Conservation (phyloP, 2,888 invertebrate genomes). For the Pristionchus japonicus region DNA sequence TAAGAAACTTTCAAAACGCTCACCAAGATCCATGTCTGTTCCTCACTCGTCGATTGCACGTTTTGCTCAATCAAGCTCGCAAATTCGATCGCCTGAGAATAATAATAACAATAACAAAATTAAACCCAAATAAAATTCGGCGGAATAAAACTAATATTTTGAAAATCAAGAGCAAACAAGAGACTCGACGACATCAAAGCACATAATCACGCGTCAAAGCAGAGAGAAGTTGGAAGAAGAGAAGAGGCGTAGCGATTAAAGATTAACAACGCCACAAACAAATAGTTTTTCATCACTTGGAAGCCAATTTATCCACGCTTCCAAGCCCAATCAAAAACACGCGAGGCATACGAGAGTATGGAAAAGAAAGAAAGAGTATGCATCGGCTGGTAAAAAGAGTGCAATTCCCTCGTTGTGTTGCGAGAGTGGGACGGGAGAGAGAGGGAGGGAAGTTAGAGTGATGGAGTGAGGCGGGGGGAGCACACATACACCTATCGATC, state of each 20-base stretch:
- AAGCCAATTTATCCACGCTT: background rate
- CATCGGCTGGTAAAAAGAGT: slow-evolving; percentile 41
- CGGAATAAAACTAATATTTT: too few species aligned
- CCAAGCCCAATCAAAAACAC: background rate
- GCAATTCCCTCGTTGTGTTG: slow-evolving; percentile 5
- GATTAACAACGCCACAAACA: too few species aligned
- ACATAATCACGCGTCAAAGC: background rate
- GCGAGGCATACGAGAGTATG: background rate
- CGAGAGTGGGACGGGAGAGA: slow-evolving; percentile 45
- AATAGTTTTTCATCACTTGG: too few species aligned
- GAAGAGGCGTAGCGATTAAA: too few species aligned
- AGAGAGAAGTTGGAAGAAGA: background rate
- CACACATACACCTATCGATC: background rate
- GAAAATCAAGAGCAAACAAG: background rate
- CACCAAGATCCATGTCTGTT: slow-evolving; percentile 34
- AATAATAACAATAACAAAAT: background rate
- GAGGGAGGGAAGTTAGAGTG: slow-evolving; percentile 46
- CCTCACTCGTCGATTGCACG: slow-evolving; percentile 45
- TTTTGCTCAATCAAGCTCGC: slow-evolving; percentile 37
- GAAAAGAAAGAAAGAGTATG: slow-evolving; percentile 39
- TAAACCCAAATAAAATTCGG: background rate
- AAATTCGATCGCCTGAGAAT: slow-evolving; percentile 41
- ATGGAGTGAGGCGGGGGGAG: slow-evolving; percentile 6
- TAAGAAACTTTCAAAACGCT: background rate
- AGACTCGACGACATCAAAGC: background rate